These are phyloP conservation scores for Plecotus auritus DNA, from an alignment of 2,113 vertebrate species.

Conservation along the genomic window DNA sequence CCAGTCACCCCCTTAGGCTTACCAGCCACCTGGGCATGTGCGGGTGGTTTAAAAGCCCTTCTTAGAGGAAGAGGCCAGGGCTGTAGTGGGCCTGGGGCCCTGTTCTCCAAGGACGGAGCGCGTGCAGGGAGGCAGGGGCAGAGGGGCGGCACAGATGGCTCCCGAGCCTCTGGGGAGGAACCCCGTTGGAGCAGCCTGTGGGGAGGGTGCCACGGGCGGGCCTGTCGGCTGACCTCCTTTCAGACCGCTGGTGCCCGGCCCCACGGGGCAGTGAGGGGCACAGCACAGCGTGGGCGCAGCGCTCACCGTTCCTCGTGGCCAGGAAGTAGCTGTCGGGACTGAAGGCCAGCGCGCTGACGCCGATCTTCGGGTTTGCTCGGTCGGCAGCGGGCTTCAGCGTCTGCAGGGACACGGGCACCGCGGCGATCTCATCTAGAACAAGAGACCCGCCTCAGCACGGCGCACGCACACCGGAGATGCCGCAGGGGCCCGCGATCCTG, in stretches of 20 bases:
- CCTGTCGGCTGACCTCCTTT: rapidly evolving
- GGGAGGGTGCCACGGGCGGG: rapidly evolving
- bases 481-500: rapidly evolving
- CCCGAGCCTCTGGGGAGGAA: not conserved
- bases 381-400: constrained; percentile 89
- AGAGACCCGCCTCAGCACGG: not conserved
- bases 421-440: constrained; percentile 87
- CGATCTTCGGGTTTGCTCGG: constrained; percentile 94
- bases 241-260: rapidly evolving
- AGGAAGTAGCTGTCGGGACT: constrained; percentile 93
- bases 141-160: rapidly evolving
- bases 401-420: constrained; percentile 86
- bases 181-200: rapidly evolving
- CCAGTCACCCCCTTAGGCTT: too few relatives aligned
- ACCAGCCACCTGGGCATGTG: rapidly evolving
- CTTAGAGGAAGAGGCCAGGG: not conserved
- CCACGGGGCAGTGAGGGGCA: rapidly evolving
- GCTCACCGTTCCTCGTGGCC: constrained; percentile 92
- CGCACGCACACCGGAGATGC: rapidly evolving
- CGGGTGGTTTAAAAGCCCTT: not conserved
- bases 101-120: too few relatives aligned
- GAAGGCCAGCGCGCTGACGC: constrained; percentile 90
- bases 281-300: rapidly evolving
- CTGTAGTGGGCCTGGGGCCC: not conserved
- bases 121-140: rapidly evolving